Evolutionary conservation across 2,113 vertebrate genomes (phyloP).

Genomic region (Caretta caretta): DNA sequence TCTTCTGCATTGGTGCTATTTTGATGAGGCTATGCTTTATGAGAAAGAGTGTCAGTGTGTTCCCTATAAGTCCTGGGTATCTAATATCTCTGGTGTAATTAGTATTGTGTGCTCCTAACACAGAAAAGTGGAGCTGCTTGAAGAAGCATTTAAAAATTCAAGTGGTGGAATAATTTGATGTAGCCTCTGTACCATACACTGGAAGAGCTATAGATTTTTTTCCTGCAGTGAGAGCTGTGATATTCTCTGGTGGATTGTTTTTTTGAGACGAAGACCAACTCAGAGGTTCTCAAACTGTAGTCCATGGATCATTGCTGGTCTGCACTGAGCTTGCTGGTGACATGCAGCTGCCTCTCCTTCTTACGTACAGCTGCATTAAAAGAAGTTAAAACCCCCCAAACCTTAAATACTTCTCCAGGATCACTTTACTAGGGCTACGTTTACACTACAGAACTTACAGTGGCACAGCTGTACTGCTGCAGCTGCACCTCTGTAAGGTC

Average conservation of each 20-base stretch:
- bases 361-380: background rate
- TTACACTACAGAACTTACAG: no score
- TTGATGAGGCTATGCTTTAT: background rate
- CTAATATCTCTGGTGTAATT: background rate
- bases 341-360: background rate
- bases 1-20: constrained; percentile 3
- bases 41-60: background rate
- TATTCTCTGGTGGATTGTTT: background rate
- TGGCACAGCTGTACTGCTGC: no score
- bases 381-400: background rate
- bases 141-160: background rate
- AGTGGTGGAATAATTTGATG: background rate
- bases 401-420: background rate
- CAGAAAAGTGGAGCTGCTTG: background rate
- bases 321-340: background rate
- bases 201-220: background rate
- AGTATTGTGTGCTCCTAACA: background rate
- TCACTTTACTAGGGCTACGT: background rate
- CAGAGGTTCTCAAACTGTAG: background rate
- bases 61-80: background rate
- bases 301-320: background rate
- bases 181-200: background rate
- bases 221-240: background rate
- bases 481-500: no score
- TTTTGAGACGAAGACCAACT: background rate